These are phyloP conservation scores for Peribatodes rhomboidaria DNA, from an alignment of 2,888 invertebrate genomes.

Conservation along the genomic window DNA sequence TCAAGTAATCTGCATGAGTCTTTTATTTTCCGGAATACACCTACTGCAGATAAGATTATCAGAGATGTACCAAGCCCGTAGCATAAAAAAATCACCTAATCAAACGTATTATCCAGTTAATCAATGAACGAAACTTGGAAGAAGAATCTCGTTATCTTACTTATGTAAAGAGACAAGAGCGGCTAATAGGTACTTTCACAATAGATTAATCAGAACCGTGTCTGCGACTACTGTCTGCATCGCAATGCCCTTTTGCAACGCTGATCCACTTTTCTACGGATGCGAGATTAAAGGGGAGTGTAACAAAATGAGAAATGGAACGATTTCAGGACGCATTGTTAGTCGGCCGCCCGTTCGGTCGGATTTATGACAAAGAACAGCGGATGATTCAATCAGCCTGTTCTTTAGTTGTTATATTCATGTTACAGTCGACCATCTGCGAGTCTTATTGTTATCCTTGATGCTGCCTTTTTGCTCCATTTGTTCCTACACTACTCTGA, in stretches of 20 bases:
- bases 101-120: conserved; percentile 21
- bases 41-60: too few species aligned
- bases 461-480: conserved; percentile 72
- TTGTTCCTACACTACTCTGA: conserved; percentile 52
- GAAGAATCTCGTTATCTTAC: conserved; percentile 47
- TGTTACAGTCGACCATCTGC: conserved; percentile 75
- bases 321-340: conserved; percentile 86
- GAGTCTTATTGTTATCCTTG: conserved; percentile 76
- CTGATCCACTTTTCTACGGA: conserved; percentile 86
- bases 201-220: conserved; percentile 81
- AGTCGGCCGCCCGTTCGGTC: conserved; percentile 82
- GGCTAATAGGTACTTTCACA: conserved; percentile 64
- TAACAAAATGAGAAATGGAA: conserved; percentile 87
- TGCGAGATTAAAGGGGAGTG: conserved; percentile 86
- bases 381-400: conserved; percentile 85
- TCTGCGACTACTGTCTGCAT: conserved; percentile 72
- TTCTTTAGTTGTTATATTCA: conserved; percentile 86
- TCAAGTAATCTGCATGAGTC: too few species aligned
- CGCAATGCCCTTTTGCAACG: conserved; percentile 83
- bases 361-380: conserved; percentile 86
- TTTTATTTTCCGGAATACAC: too few species aligned
- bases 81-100: background rate
- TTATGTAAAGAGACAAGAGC: conserved; percentile 52
- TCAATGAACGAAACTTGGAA: conserved; percentile 13
- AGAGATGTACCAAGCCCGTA: too few species aligned